Percentiles rank a stretch among this genome's conserved stretches.
phyloP scores from a whole-genome alignment of 2,797 vertebrate species.

The Botia almorhae region DNA sequence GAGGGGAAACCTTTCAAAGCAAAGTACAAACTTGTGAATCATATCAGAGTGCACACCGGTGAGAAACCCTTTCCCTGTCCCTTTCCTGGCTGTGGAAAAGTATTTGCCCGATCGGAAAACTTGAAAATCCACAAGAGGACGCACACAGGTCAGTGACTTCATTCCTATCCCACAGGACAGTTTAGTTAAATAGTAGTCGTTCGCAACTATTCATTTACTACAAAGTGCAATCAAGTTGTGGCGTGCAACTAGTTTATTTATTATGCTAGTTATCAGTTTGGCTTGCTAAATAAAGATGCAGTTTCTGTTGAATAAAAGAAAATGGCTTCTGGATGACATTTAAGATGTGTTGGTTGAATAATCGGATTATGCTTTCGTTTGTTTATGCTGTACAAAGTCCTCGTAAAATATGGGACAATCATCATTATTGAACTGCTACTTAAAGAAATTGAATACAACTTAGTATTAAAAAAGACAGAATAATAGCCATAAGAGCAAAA shows the following conservation, averaged over 20 bases:
- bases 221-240: background rate
- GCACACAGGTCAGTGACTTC: slow-evolving; percentile 93
- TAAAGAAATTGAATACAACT: background rate
- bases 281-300: no score
- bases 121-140: slow-evolving; percentile 99
- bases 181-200: background rate
- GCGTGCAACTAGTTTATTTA: background rate
- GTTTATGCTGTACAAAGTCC: background rate
- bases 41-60: slow-evolving; percentile 97
- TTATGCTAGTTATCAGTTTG: no score
- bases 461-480: background rate
- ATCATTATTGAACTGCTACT: background rate
- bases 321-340: background rate
- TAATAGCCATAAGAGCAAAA: background rate
- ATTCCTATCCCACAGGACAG: background rate
- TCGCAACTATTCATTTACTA: background rate
- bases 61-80: slow-evolving; percentile 98
- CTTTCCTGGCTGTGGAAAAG: slow-evolving; percentile 98
- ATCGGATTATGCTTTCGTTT: background rate
- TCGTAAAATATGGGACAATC: background rate
- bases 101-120: slow-evolving; percentile 97
- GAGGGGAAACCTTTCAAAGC: slow-evolving; percentile 98
- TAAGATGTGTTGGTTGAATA: background rate
- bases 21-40: slow-evolving; percentile 99
- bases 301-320: background rate